Base-by-base conservation (phyloP, 1,140 invertebrate genomes). In the Paraescarpia echinospica region DNA sequence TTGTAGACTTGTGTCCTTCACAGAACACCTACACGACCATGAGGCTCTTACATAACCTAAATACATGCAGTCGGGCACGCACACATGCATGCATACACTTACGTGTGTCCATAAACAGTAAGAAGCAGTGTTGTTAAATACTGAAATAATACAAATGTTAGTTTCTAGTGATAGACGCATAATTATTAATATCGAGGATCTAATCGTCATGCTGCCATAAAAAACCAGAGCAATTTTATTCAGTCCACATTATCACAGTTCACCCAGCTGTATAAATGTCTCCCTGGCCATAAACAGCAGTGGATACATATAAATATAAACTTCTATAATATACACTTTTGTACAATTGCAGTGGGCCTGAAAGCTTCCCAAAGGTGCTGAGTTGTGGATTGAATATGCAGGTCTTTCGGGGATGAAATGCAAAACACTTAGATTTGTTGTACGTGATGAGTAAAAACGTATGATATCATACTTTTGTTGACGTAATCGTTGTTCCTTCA, bases 401-500 rank as follows among this genome's bases (percentile, higher is more conserved):
- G 48, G 27, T 77, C 59, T 77, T 18, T 18, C 59, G 27, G 59
- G 18, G 59, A 2, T 77, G 59, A 77, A 77, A 27, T 77, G 59
- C 22, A 77, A 77, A 27, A 18, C 0, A 31, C 59, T 77, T 77
- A 27, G 59, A 12, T 77, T 22, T 77, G 59, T 77, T 0, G 0
- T 9, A 18, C 8, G 18, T 8, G 48, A 51, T 51, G 48, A 51
- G 48, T 8, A 9, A 1, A 8, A 51, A 18, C 8, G 8, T 51
- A 51, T 51, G 18, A 51, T 51, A 77, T 77, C 27, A 2, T 27
- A 77, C 27, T 18, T 77, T 77, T 22, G 14, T 27, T 77, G 27
- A 77, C 22, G 27, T 77, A 77, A 77, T 77, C 27, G 22, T 77
- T 77, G 59, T 77, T 77, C 41, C 41, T 77, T 27, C 93, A 97